Evolutionary conservation across 2,113 vertebrate species (phyloP).

Genomic region (Pristiophorus japonicus): DNA sequence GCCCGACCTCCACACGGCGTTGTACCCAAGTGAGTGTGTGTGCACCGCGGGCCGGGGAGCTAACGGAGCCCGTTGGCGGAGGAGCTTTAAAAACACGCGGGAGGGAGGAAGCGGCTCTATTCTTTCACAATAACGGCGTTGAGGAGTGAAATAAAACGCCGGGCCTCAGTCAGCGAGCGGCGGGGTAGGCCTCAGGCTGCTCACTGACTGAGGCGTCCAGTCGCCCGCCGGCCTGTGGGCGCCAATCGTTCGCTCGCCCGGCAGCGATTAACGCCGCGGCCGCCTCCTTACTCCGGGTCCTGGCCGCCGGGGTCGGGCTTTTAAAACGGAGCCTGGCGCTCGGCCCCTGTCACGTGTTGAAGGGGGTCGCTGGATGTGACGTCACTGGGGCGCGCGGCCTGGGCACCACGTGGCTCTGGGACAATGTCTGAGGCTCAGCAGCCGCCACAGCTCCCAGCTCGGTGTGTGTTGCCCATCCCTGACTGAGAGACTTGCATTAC

Average conservation of each 20-base stretch:
- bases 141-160: not conserved
- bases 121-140: not conserved
- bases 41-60: not conserved
- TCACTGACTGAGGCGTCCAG: too few relatives aligned
- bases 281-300: too few relatives aligned
- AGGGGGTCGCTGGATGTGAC: not conserved
- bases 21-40: constrained; percentile 49
- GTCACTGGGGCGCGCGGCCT: not conserved
- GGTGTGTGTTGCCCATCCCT: too few relatives aligned
- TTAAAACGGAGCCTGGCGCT: not conserved
- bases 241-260: too few relatives aligned
- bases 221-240: too few relatives aligned
- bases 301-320: not conserved
- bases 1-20: constrained; percentile 75
- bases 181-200: constrained; percentile 7
- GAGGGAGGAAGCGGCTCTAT: too few relatives aligned
- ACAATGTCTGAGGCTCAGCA: too few relatives aligned
- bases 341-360: not conserved
- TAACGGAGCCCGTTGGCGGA: not conserved
- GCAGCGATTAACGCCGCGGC: too few relatives aligned
- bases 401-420: not conserved
- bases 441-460: too few relatives aligned
- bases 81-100: not conserved
- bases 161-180: too few relatives aligned
- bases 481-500: too few relatives aligned